These are phyloP conservation scores for Halichondria panicea DNA, from an alignment of 37 sponge, comb jelly and placozoan species.

Conservation along the genomic window DNA sequence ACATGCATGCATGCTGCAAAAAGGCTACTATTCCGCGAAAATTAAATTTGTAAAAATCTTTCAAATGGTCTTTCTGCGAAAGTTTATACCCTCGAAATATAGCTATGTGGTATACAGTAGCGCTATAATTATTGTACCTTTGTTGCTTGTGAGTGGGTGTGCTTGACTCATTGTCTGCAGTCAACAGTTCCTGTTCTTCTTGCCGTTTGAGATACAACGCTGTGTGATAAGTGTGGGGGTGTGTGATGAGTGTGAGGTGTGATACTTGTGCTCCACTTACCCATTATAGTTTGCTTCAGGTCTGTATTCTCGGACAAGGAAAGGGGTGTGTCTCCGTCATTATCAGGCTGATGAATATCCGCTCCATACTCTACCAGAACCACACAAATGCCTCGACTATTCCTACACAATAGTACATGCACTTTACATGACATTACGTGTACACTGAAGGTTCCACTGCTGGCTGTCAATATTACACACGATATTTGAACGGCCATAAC, in stretches of 20 bases:
- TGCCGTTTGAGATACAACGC: neutral
- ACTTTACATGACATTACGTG: too few species aligned
- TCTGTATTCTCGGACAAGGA: slow-evolving; percentile 28
- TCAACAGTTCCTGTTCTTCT: neutral
- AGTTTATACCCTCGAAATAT: too few species aligned
- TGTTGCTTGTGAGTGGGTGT: too few species aligned
- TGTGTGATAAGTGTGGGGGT: neutral
- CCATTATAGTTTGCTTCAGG: slow-evolving; percentile 28
- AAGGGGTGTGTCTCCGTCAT: slow-evolving; percentile 69
- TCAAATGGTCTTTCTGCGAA: too few species aligned
- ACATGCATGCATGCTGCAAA: too few species aligned
- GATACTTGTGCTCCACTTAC: slow-evolving; percentile 31
- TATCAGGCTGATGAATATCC: slow-evolving; percentile 35
- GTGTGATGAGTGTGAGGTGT: neutral
- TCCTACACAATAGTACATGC: slow-evolving; percentile 19
- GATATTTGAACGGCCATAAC: too few species aligned
- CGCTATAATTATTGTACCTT: too few species aligned
- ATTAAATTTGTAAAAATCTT: too few species aligned
- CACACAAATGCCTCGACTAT: slow-evolving; percentile 21
- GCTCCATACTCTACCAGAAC: slow-evolving; percentile 57
- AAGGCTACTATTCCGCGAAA: too few species aligned
- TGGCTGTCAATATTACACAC: too few species aligned
- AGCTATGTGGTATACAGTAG: too few species aligned
- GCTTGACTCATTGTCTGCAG: neutral
- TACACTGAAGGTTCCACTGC: too few species aligned